Conservation (phyloP, 2,888 invertebrate genomes). For the Netelia melanura region DNA sequence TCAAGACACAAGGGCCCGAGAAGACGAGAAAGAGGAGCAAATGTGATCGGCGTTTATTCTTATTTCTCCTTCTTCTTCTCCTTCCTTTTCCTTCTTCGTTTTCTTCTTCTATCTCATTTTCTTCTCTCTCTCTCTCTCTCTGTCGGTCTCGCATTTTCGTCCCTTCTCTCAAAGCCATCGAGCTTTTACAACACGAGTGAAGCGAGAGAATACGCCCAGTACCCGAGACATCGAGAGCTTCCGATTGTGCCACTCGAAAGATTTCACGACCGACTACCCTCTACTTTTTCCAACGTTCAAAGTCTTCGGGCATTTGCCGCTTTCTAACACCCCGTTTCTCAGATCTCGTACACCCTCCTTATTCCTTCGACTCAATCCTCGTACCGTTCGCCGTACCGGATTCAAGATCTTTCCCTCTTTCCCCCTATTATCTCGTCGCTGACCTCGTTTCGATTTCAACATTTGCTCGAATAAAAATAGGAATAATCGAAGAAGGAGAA, state of each 20-base stretch:
- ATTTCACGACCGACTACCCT: conserved; percentile 80
- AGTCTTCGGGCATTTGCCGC: conserved; percentile 71
- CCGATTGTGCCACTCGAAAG: conserved; percentile 80
- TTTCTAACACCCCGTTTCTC: conserved; percentile 38
- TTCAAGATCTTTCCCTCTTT: neutral
- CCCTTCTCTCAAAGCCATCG: conserved; percentile 56
- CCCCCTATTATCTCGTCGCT: neutral
- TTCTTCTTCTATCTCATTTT: conserved; percentile 33
- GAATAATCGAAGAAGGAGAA: conserved; percentile 26
- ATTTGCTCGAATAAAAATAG: neutral
- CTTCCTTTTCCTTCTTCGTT: conserved; percentile 32
- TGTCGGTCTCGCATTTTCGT: conserved; percentile 13
- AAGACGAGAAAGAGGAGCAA: conserved; percentile 58
- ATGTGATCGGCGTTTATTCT: conserved; percentile 57
- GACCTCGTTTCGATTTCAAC: conserved; percentile 1
- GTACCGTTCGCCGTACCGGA: conserved; percentile 13
- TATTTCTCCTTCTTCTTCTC: conserved; percentile 44
- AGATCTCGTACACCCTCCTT: conserved; percentile 1
- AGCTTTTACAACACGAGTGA: conserved; percentile 54
- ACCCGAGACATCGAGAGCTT: conserved; percentile 79
- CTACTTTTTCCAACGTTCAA: conserved; percentile 79
- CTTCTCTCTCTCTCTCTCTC: conserved; percentile 10
- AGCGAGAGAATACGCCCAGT: conserved; percentile 61
- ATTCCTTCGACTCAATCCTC: conserved; percentile 6
- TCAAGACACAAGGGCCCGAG: conserved; percentile 14